phyloP scores from a whole-genome alignment of 2,888 invertebrate genomes.

The Timandra comae region DNA sequence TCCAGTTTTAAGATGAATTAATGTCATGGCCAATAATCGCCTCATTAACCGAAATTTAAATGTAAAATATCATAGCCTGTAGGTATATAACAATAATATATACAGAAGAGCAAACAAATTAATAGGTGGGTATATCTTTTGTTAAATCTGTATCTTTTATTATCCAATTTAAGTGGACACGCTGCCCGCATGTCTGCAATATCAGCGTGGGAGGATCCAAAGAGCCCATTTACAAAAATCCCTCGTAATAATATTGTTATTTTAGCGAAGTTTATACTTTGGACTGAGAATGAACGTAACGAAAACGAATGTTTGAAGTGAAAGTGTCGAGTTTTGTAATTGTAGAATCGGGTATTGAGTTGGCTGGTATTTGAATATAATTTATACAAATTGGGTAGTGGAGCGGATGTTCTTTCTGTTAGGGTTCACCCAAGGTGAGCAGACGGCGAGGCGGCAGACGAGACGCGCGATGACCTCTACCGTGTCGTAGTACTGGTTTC shows the following conservation, averaged over 20 bases:
- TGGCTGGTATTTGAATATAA: conserved; percentile 26
- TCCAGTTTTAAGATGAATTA: too few species aligned
- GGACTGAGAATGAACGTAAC: too few species aligned
- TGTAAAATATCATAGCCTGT: too few species aligned
- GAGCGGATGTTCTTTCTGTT: conserved; percentile 42
- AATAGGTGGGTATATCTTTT: too few species aligned
- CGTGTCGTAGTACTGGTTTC: conserved; percentile 56
- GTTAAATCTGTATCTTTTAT: conserved; percentile 3
- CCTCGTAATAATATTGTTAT: too few species aligned
- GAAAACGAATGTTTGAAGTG: conserved; percentile 28
- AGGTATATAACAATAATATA: too few species aligned
- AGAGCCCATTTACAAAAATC: too few species aligned
- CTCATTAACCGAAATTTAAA: too few species aligned
- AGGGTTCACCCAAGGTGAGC: conserved; percentile 59
- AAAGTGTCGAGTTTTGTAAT: conserved; percentile 39
- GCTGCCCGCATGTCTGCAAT: conserved; percentile 15
- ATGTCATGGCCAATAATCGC: too few species aligned
- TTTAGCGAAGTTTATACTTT: too few species aligned
- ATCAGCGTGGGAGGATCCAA: conserved; percentile 12
- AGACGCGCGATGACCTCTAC: conserved; percentile 50
- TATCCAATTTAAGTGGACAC: conserved; percentile 9
- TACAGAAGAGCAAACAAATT: too few species aligned
- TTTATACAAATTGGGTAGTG: conserved; percentile 36
- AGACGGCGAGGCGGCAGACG: conserved; percentile 67
- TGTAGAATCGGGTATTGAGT: conserved; percentile 26